These are phyloP conservation scores for Tauraco hartlaubi DNA, from an alignment of 2,797 vertebrate species.

Conservation along the genomic window DNA sequence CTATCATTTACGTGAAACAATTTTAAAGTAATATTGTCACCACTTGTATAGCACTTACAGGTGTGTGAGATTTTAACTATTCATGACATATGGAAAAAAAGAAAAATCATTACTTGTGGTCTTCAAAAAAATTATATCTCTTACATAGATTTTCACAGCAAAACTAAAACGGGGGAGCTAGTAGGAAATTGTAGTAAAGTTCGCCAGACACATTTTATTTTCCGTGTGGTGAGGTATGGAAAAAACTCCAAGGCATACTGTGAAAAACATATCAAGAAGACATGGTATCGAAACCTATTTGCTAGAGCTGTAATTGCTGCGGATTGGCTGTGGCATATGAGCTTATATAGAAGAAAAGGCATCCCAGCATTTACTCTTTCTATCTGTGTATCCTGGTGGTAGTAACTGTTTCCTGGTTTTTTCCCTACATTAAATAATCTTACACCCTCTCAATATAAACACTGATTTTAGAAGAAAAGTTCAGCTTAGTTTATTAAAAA, in stretches of 20 bases:
- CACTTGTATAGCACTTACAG: rapidly evolving
- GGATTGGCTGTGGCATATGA: neutral
- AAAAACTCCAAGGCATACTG: neutral
- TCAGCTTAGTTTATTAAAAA: neutral
- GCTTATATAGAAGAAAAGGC: neutral
- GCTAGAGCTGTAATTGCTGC: neutral
- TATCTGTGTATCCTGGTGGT: rapidly evolving
- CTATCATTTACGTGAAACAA: neutral
- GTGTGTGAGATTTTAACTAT: neutral
- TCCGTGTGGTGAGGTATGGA: neutral
- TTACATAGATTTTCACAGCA: neutral
- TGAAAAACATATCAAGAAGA: neutral
- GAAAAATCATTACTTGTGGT: neutral
- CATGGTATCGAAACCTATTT: neutral
- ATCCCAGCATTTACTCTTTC: neutral
- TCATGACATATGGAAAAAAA: neutral
- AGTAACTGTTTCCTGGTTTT: neutral
- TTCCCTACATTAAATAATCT: neutral
- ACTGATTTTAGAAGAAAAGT: neutral
- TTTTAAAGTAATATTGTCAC: neutral
- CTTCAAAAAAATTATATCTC: neutral
- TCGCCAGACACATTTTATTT: neutral
- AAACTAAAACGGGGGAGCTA: neutral
- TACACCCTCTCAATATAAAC: neutral
- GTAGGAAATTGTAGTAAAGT: neutral